Evolutionary conservation across 92 coral and sea anemone genomes (phyloP).

Genomic region (Metridium senile): DNA sequence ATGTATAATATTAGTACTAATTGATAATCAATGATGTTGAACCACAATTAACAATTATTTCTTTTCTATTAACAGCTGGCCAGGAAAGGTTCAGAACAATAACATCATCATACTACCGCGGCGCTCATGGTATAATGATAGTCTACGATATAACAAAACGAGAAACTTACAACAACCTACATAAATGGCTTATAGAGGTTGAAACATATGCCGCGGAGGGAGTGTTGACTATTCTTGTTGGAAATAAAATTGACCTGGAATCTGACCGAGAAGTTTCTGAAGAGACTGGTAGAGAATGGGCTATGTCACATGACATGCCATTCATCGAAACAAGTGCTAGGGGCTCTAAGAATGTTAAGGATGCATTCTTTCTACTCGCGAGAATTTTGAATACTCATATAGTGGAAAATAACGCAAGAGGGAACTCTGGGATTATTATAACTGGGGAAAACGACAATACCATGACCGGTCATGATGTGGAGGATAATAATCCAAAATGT

Average conservation of each 20-base stretch:
- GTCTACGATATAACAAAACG: conserved; percentile 88
- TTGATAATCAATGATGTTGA: no score
- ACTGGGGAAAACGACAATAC: conserved; percentile 52
- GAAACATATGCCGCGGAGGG: conserved; percentile 83
- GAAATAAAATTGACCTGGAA: conserved; percentile 90
- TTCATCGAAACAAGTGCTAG: conserved; percentile 95
- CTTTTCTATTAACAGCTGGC: conserved; percentile 91
- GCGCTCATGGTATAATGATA: conserved; percentile 96
- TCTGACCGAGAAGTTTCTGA: conserved; percentile 77
- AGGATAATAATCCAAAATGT: conserved; percentile 54
- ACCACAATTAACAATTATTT: no score
- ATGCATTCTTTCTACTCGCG: conserved; percentile 81
- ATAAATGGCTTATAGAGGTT: conserved; percentile 92
- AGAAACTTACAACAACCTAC: conserved; percentile 84
- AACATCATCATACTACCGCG: conserved; percentile 96
- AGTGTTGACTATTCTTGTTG: conserved; percentile 86
- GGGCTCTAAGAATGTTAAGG: conserved; percentile 72
- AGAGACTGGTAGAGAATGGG: conserved; percentile 85
- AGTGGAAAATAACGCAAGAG: conserved; percentile 37
- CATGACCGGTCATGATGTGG: conserved; percentile 32
- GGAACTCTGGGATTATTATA: no score
- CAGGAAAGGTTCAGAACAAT: conserved; percentile 93
- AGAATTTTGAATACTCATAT: conserved; percentile 79
- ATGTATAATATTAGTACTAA: no score
- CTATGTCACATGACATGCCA: conserved; percentile 85